Conservation (phyloP, 2,113 vertebrate species). For the Hucho hucho region DNA sequence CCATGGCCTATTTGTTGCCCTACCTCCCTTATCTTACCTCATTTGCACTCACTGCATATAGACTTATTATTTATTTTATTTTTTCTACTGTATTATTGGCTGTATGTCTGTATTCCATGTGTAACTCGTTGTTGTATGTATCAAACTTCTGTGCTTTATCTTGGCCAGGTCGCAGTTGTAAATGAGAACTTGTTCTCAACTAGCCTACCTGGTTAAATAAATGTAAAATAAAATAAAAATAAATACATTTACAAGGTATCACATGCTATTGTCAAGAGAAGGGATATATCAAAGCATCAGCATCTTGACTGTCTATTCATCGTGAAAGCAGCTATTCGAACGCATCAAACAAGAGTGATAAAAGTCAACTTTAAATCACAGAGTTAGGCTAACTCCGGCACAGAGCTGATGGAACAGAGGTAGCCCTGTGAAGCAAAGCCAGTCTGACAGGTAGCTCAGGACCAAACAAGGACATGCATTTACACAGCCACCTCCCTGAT, state of each 20-base stretch:
- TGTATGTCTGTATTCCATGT: no score
- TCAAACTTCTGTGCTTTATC: no score
- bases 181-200: no score
- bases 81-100: no score
- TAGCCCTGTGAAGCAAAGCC: neutral
- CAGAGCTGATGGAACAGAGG: neutral
- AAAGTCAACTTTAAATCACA: neutral
- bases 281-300: neutral
- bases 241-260: no score
- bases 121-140: no score
- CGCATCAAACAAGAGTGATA: neutral
- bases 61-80: no score
- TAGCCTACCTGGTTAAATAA: conserved; percentile 43
- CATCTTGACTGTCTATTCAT: neutral
- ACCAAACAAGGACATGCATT: neutral
- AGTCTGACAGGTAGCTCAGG: neutral
- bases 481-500: neutral
- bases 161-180: no score
- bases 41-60: no score
- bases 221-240: no score
- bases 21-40: no score
- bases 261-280: conserved; percentile 13
- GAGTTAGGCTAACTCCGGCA: neutral
- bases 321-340: neutral
- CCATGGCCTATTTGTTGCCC: no score